phyloP scores from a whole-genome alignment of 92 coral and sea anemone species.

The Desmophyllum pertusum region DNA sequence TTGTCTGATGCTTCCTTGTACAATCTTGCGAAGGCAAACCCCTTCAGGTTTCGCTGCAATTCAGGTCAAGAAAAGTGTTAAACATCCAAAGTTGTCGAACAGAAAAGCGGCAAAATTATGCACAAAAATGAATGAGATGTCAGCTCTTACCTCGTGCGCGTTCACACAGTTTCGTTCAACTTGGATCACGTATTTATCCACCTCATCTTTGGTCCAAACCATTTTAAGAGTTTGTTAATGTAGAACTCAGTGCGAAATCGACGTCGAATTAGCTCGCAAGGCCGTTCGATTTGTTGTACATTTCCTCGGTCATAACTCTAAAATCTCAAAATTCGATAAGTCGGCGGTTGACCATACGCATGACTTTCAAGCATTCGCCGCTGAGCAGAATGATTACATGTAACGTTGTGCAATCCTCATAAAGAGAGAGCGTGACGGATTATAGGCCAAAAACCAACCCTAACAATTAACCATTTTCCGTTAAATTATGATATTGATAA shows the following conservation, averaged over 20 bases:
- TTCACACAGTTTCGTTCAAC: constrained; percentile 65
- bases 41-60: constrained; percentile 86
- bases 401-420: not conserved
- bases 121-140: not conserved
- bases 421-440: not conserved
- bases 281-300: not conserved
- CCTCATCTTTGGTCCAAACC: constrained; percentile 89
- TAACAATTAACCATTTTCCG: too few relatives aligned
- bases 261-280: not conserved
- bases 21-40: constrained; percentile 91
- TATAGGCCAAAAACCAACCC: too few relatives aligned
- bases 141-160: constrained; percentile 75
- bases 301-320: not conserved
- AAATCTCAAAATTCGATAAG: constrained; percentile 8
- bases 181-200: constrained; percentile 86
- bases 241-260: not conserved
- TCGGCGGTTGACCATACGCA: constrained; percentile 3
- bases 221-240: constrained; percentile 28
- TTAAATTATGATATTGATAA: too few relatives aligned
- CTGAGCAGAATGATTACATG: not conserved
- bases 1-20: constrained; percentile 84
- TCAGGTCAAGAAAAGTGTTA: not conserved
- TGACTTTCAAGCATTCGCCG: not conserved
- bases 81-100: not conserved
- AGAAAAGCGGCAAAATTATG: not conserved